phyloP scores from a whole-genome alignment of 2,113 vertebrate species.

The Sigmodon hispidus region DNA sequence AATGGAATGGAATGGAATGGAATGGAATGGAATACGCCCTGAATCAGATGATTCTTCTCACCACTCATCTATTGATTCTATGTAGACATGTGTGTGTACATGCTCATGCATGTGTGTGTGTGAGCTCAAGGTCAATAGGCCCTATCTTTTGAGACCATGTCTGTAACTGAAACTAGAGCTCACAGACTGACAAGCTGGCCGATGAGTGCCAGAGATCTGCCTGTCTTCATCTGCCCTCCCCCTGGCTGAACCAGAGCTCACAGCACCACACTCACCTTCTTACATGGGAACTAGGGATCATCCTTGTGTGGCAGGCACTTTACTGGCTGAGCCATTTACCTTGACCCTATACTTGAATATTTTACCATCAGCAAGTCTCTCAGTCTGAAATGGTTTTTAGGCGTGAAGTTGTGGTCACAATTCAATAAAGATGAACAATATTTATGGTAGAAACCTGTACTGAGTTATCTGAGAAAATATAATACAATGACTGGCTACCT shows the following conservation, averaged over 20 bases:
- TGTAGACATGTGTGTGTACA: background rate
- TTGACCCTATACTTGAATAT: background rate
- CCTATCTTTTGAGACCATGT: background rate
- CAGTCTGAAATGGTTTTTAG: background rate
- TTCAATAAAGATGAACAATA: background rate
- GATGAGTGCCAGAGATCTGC: background rate
- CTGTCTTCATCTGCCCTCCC: background rate
- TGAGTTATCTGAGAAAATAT: background rate
- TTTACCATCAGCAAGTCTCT: constrained; percentile 41
- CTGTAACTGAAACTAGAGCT: background rate
- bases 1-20: too few relatives aligned
- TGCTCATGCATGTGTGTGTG: too few relatives aligned
- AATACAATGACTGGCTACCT: background rate
- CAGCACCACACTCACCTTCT: background rate
- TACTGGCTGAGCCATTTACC: background rate
- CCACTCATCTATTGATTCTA: background rate
- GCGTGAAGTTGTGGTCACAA: background rate
- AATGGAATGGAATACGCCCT: background rate
- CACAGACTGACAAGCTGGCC: background rate
- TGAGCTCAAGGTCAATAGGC: background rate
- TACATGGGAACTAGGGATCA: background rate
- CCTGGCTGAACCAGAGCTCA: background rate
- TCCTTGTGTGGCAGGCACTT: background rate
- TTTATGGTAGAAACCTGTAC: background rate
- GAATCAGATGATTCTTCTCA: background rate